Percentiles rank a stretch among this genome's conserved stretches.
Evolutionary conservation across 2,888 invertebrate genomes (phyloP).

Genomic region (Diplolepis rosae): DNA sequence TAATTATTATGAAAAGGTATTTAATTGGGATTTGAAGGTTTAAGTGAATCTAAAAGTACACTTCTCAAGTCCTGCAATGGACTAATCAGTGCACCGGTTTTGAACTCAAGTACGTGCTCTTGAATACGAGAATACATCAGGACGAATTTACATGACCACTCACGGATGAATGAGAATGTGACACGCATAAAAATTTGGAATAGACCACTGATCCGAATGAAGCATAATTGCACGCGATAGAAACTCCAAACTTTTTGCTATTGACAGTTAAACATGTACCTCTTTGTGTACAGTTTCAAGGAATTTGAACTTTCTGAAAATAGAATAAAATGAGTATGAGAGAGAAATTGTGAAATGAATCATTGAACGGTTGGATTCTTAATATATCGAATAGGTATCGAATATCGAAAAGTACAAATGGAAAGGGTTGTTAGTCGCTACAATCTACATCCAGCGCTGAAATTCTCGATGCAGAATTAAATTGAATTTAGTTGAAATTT

Average conservation of each 20-base stretch:
- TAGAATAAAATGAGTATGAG: background rate
- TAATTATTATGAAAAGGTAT: too few relatives aligned
- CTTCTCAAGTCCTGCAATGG: constrained; percentile 14
- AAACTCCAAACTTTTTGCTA: background rate
- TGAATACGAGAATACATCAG: constrained; percentile 25
- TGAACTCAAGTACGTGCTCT: constrained; percentile 16
- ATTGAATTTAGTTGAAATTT: too few relatives aligned
- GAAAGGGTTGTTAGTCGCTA: background rate
- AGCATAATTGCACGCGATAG: background rate
- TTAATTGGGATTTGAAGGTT: too few relatives aligned
- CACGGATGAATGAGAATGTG: constrained; percentile 36
- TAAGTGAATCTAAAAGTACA: background rate
- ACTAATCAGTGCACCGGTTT: constrained; percentile 26
- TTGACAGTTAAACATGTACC: background rate
- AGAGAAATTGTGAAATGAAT: constrained; percentile 2
- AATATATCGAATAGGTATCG: constrained; percentile 10
- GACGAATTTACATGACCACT: constrained; percentile 25
- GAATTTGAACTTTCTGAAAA: background rate
- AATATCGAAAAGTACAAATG: constrained; percentile 26
- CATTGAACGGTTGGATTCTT: background rate
- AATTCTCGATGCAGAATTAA: background rate
- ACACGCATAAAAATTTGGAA: constrained; percentile 50
- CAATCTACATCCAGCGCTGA: background rate
- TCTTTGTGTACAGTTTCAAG: background rate
- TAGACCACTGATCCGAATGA: constrained; percentile 36